Evolutionary conservation across 2,888 invertebrate genomes (phyloP).

Genomic region (Amphimallon solstitiale): DNA sequence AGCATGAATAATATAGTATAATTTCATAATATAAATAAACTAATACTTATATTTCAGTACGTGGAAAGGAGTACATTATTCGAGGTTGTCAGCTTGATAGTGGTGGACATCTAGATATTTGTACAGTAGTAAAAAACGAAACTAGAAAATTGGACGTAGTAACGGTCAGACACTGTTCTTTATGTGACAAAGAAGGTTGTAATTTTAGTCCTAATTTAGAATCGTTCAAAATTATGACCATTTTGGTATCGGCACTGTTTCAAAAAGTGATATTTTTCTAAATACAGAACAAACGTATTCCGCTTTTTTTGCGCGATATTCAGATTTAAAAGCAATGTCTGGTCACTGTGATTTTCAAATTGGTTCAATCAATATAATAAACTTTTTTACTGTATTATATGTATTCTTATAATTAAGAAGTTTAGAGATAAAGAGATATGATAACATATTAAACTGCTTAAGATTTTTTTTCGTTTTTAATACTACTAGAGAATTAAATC

Average conservation of each 20-base stretch:
- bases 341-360: too few relatives aligned
- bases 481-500: too few relatives aligned
- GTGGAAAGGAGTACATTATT: conserved; percentile 48
- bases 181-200: conserved; percentile 68
- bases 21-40: too few relatives aligned
- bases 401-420: too few relatives aligned
- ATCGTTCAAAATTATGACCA: background rate
- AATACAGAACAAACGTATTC: background rate
- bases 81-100: conserved; percentile 59
- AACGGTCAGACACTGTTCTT: conserved; percentile 53
- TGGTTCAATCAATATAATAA: too few relatives aligned
- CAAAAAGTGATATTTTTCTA: conserved; percentile 10
- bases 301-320: background rate
- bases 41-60: conserved; percentile 52
- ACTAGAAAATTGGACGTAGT: conserved; percentile 44
- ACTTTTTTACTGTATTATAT: too few relatives aligned
- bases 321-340: background rate
- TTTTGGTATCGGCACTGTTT: background rate
- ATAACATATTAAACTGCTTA: too few relatives aligned
- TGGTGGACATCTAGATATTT: conserved; percentile 55
- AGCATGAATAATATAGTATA: too few relatives aligned
- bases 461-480: too few relatives aligned
- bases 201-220: conserved; percentile 53
- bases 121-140: conserved; percentile 54
- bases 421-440: too few relatives aligned